A percentile compares a stretch with the other conserved stretches of the same genome.
Evolutionary conservation across 2,888 invertebrate genomes (phyloP).

Genomic region (Athrips mouffetella): DNA sequence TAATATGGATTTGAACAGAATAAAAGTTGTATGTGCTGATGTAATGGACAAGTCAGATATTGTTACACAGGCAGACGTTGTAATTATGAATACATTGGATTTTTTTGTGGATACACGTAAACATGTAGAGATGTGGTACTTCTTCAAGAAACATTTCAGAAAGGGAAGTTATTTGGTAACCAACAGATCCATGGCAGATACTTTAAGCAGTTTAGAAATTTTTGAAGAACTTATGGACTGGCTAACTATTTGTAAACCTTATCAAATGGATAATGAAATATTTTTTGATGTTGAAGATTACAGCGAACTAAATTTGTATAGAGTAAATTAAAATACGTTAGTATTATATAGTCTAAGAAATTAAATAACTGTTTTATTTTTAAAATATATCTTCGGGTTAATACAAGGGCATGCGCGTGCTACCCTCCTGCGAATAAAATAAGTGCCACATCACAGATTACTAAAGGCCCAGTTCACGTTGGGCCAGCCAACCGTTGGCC

Average conservation of each 20-base stretch:
- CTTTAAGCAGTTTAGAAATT: conserved; percentile 64
- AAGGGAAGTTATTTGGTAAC: conserved; percentile 79
- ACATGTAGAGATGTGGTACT: conserved; percentile 80
- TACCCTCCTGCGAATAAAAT: no score
- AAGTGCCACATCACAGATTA: no score
- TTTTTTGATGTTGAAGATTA: conserved; percentile 63
- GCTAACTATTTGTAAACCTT: conserved; percentile 63
- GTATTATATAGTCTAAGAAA: no score
- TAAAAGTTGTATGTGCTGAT: conserved; percentile 78
- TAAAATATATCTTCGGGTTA: no score
- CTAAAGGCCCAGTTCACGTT: no score
- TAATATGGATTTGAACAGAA: conserved; percentile 64
- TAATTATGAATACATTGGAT: conserved; percentile 84
- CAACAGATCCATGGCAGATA: conserved; percentile 77
- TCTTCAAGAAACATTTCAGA: conserved; percentile 72
- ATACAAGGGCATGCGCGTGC: no score
- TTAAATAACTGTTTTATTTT: no score
- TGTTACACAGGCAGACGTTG: conserved; percentile 76
- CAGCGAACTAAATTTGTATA: conserved; percentile 60
- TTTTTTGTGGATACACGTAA: conserved; percentile 80
- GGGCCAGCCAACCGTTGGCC: no score
- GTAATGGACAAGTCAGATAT: conserved; percentile 75
- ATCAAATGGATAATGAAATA: conserved; percentile 64
- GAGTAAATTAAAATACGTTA: conserved; percentile 67
- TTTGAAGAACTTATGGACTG: conserved; percentile 69